Percentiles rank a stretch among this genome's conserved stretches.
phyloP scores from a whole-genome alignment of 2,888 invertebrate genomes.

The Leptinotarsa haldemani region DNA sequence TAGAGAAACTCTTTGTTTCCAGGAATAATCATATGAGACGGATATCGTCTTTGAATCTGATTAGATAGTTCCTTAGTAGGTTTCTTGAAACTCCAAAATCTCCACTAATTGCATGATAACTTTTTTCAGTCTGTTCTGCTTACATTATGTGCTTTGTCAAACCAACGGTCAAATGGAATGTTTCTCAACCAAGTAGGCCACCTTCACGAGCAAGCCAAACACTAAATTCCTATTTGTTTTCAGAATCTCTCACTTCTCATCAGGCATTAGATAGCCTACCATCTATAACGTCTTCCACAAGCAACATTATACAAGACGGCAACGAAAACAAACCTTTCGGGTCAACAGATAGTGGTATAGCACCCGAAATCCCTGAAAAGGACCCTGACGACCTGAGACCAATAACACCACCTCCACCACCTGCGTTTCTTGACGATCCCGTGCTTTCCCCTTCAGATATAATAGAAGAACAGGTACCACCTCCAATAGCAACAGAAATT shows the following conservation, averaged over 20 bases:
- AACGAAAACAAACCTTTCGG: conserved; percentile 50
- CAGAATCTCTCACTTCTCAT: conserved; percentile 52
- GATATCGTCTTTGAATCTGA: too few relatives aligned
- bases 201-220: background rate
- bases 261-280: conserved; percentile 46
- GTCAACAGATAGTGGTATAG: conserved; percentile 53
- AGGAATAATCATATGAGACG: too few relatives aligned
- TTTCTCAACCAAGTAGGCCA: background rate
- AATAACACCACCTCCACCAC: conserved; percentile 52
- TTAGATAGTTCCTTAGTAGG: too few relatives aligned
- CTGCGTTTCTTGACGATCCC: conserved; percentile 30
- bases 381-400: conserved; percentile 43
- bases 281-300: conserved; percentile 36
- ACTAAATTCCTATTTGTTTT: conserved; percentile 29
- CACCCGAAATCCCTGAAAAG: conserved; percentile 46
- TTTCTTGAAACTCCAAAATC: too few relatives aligned
- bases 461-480: conserved; percentile 11
- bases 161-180: background rate
- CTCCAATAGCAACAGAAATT: background rate
- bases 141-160: too few relatives aligned
- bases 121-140: too few relatives aligned
- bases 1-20: too few relatives aligned
- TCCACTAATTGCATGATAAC: background rate
- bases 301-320: conserved; percentile 30
- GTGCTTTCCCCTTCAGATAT: background rate